Conservation (phyloP, 2,113 vertebrate species). For the Scortum barcoo region DNA sequence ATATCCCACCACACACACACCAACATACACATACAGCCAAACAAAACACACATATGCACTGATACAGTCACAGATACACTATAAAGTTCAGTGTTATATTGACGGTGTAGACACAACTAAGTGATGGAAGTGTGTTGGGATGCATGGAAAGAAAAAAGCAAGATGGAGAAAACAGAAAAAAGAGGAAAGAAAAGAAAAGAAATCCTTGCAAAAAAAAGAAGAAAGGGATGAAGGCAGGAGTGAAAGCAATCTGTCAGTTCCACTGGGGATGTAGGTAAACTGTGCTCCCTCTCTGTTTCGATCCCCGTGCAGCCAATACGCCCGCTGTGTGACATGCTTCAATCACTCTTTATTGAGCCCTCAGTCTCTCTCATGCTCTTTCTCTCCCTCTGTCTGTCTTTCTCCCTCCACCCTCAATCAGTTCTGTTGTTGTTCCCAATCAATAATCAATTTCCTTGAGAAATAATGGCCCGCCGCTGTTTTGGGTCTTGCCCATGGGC, state of each 20-base stretch:
- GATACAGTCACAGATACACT: background rate
- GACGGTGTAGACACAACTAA: background rate
- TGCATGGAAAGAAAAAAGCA: background rate
- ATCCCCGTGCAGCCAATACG: slow-evolving; percentile 50
- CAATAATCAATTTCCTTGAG: slow-evolving; percentile 79
- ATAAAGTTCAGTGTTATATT: background rate
- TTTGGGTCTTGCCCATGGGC: slow-evolving; percentile 58
- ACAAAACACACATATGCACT: slow-evolving; percentile 1
- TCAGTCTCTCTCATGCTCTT: slow-evolving; percentile 24
- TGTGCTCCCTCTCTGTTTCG: slow-evolving; percentile 45
- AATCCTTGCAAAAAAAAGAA: background rate
- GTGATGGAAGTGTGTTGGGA: background rate
- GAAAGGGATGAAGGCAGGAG: slow-evolving; percentile 2
- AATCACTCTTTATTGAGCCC: slow-evolving; percentile 71
- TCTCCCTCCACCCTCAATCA: slow-evolving; percentile 56
- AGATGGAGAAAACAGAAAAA: background rate
- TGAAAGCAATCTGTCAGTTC: slow-evolving; percentile 49
- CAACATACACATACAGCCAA: background rate
- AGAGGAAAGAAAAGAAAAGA: background rate
- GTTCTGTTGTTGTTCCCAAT: slow-evolving; percentile 74
- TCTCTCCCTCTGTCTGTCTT: slow-evolving; percentile 19
- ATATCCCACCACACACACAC: slow-evolving; percentile 1
- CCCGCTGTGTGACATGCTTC: slow-evolving; percentile 68
- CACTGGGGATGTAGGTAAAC: slow-evolving; percentile 58
- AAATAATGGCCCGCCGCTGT: slow-evolving; percentile 60